Base-by-base conservation (phyloP, 2,888 invertebrate genomes). In the Aricia artaxerxes region DNA sequence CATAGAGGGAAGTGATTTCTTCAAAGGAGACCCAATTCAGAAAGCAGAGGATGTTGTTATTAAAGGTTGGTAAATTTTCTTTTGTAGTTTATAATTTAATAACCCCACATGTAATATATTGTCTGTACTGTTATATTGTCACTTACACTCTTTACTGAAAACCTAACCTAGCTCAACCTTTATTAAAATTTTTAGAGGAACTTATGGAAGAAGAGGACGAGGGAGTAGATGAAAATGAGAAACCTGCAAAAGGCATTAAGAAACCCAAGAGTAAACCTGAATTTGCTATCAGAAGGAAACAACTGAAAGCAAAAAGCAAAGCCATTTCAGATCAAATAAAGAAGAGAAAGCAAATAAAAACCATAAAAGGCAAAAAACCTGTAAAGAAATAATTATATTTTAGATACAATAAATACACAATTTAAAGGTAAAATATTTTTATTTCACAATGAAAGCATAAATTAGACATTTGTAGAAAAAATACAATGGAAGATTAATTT, bases 1-100 rank as follows among this genome's bases (percentile, higher is more conserved):
- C 40, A 96, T 97, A 85, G 97, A 97, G 49, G 95, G 96, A 77
- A 96, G 97, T 79, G 97, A 97, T 81, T 95, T 98, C 84, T 98
- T 97, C 84, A 95, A 95, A 81, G 96, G 95, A 4, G 96, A 97
- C 88, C 93, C 96, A 1, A 83, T 84, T 73, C 81, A 83, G 31
- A 95, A 95, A 80, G 96, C 96, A 2, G 89, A 95, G 85, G 90
- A 95, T 86, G 88, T 92, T 78, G 79, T 94, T 78, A 83, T 93
- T 6, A 92, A 95, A 86, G 81, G 73, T 81, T 24, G 53, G 60
- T 53, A 16, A 13, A 31, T 38, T 76, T 13, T 44, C 6, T 6
- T 75, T 24, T 13, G 44, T 49, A n/a, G 24, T 49, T 0, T 75
- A n/a, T n/a, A 49, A 31, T 11, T 31, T 24, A 75, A 40, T 38